These are phyloP conservation scores for Leiothrix lutea DNA, from an alignment of 2,113 vertebrate genomes.

Conservation along the genomic window DNA sequence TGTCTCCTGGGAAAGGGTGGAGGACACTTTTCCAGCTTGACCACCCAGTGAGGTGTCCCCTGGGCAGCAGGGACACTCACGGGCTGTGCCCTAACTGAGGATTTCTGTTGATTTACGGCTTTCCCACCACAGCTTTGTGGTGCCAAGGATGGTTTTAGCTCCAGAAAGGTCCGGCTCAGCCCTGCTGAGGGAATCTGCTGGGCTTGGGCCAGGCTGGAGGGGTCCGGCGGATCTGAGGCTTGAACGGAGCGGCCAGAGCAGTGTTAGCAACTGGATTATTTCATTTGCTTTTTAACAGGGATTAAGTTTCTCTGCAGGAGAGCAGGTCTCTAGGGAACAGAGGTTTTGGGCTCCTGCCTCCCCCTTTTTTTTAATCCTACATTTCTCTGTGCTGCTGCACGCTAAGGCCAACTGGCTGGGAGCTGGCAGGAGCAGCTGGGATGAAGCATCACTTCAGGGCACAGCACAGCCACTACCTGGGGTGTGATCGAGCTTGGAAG, in stretches of 20 bases:
- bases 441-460: not conserved
- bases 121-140: not conserved
- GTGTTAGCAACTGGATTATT: slow-evolving; percentile 29
- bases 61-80: accelerated
- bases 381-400: slow-evolving; percentile 1
- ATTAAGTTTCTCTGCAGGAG: slow-evolving; percentile 50
- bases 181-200: not conserved
- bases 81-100: not conserved
- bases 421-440: not conserved
- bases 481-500: not conserved
- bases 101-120: not conserved
- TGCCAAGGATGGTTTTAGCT: not conserved
- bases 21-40: accelerated
- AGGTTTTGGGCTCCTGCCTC: not conserved
- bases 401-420: not conserved
- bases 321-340: slow-evolving; percentile 28
- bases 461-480: not conserved
- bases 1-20: not conserved
- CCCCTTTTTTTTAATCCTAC: not conserved
- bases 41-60: not conserved
- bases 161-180: not conserved
- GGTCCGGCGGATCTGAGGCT: not conserved
- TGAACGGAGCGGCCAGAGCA: not conserved
- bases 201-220: not conserved
- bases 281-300: slow-evolving; percentile 13